Evolutionary conservation across 2,113 vertebrate genomes (phyloP).

Genomic region (Natator depressus): DNA sequence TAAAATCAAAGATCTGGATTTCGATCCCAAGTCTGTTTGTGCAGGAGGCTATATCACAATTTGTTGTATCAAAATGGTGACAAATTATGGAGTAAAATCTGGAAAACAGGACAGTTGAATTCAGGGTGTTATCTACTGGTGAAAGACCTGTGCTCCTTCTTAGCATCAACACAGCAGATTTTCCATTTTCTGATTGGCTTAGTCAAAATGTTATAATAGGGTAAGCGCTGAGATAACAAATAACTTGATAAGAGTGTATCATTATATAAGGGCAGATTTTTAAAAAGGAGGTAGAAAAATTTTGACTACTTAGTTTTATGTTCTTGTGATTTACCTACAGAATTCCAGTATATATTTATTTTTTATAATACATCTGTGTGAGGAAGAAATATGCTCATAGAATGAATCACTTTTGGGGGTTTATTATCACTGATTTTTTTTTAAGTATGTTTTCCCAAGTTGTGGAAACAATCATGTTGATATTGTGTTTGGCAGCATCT

Average conservation of each 20-base stretch:
- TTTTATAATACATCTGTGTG: accelerated
- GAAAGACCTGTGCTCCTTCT: not conserved
- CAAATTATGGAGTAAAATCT: not conserved
- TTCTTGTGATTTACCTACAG: too few species aligned
- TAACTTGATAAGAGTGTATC: not conserved
- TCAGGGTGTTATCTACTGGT: not conserved
- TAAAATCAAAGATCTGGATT: not conserved
- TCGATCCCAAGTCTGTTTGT: not conserved
- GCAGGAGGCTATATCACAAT: not conserved
- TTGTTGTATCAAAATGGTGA: not conserved
- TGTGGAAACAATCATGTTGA: accelerated
- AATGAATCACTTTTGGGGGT: too few species aligned
- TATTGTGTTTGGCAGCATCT: not conserved
- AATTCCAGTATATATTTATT: not conserved
- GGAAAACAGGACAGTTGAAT: not conserved
- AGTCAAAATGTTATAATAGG: not conserved
- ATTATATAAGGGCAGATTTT: not conserved
- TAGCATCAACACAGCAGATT: not conserved
- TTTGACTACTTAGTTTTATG: not conserved
- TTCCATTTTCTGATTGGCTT: not conserved
- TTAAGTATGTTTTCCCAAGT: not conserved
- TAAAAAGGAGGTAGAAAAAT: not conserved
- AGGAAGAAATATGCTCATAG: not conserved
- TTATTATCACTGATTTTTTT: not conserved
- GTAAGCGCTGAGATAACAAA: not conserved